A percentile compares a stretch with the other conserved stretches of the same genome.
Conservation (phyloP, 2,888 invertebrate species). For the Meta bourneti region DNA sequence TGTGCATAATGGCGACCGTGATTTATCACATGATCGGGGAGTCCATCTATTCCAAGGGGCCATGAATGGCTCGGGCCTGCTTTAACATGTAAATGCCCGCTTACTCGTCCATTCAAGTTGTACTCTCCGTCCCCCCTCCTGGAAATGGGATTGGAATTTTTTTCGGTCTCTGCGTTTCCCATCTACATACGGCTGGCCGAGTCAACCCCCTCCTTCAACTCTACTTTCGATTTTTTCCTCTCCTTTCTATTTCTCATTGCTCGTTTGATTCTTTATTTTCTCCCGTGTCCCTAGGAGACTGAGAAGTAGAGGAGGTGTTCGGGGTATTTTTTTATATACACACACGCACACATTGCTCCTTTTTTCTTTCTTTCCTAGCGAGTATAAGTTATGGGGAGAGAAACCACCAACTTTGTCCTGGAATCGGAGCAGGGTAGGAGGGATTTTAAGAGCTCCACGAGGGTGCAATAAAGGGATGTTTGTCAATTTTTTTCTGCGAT, state of each 20-base stretch:
- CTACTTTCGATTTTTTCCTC: conserved; percentile 60
- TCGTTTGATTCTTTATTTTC: conserved; percentile 39
- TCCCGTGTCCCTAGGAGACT: conserved; percentile 9
- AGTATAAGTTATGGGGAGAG: conserved; percentile 62
- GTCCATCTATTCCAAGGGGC: conserved; percentile 73
- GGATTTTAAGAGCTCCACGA: conserved; percentile 49
- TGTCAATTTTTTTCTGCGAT: conserved; percentile 6
- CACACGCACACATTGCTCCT: background rate
- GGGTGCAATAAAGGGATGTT: conserved; percentile 60
- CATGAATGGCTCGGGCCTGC: conserved; percentile 72
- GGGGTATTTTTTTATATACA: conserved; percentile 38
- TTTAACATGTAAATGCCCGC: conserved; percentile 76
- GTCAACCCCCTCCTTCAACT: conserved; percentile 40
- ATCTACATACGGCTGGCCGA: conserved; percentile 66
- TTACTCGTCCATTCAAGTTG: conserved; percentile 74
- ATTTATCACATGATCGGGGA: conserved; percentile 74
- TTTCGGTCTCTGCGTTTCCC: conserved; percentile 26
- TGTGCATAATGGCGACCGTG: conserved; percentile 71
- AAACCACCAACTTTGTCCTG: conserved; percentile 72
- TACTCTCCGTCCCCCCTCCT: conserved; percentile 48
- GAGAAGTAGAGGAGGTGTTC: background rate
- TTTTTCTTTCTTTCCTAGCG: background rate
- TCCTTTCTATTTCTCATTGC: conserved; percentile 31
- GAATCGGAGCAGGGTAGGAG: conserved; percentile 17
- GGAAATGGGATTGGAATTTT: conserved; percentile 69